Conservation (phyloP, 2,888 invertebrate species). For the Anarsia innoxiella region DNA sequence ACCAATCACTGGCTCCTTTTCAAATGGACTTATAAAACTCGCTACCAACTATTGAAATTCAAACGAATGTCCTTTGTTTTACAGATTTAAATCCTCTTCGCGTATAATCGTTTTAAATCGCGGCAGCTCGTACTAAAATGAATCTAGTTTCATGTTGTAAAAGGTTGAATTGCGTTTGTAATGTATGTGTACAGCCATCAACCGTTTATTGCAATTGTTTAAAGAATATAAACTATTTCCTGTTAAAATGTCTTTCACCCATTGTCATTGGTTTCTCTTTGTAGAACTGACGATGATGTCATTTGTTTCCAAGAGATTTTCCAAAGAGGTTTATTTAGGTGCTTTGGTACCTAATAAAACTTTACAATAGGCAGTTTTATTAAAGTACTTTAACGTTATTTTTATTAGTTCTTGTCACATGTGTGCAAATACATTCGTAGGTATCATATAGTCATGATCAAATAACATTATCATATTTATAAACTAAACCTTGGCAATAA, state of each 20-base stretch:
- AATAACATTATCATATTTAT: no score
- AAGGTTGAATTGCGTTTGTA: conserved; percentile 18
- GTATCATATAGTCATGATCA: no score
- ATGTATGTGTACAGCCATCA: conserved; percentile 23
- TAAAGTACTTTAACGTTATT: no score
- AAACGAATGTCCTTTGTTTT: conserved; percentile 49
- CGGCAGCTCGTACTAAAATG: conserved; percentile 17
- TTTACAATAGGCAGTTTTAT: no score
- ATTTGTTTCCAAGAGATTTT: conserved; percentile 48
- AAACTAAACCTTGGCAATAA: no score
- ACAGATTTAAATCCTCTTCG: conserved; percentile 33
- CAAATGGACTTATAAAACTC: conserved; percentile 49
- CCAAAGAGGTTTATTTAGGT: no score
- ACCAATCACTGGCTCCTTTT: conserved; percentile 52
- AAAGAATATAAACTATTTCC: conserved; percentile 69
- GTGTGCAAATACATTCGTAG: no score
- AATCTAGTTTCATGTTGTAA: conserved; percentile 16
- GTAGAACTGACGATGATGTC: conserved; percentile 50
- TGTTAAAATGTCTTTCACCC: conserved; percentile 58
- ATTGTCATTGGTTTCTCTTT: conserved; percentile 55
- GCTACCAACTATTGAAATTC: conserved; percentile 50
- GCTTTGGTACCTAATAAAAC: no score
- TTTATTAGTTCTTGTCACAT: no score
- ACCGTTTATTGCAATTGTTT: conserved; percentile 58
- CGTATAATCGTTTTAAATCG: conserved; percentile 11